A percentile compares a stretch with the other conserved stretches of the same genome.
These are phyloP conservation scores for Mormyrops boulengeri DNA, from an alignment of 2,797 vertebrate genomes.

Conservation along the genomic window DNA sequence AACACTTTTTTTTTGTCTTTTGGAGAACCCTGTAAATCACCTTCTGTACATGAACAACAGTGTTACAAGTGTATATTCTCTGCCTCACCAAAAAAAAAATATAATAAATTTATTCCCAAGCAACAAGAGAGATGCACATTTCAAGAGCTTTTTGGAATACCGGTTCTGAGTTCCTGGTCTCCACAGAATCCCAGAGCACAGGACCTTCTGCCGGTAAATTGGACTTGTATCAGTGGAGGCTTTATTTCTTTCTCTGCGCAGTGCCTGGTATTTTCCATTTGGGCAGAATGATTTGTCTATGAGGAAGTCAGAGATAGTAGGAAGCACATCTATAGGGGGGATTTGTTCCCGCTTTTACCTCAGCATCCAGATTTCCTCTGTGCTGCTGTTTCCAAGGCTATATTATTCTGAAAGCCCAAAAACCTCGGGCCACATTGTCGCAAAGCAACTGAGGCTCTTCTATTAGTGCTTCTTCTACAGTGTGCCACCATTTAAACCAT, in stretches of 20 bases:
- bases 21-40: conserved; percentile 27
- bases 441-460: conserved; percentile 7
- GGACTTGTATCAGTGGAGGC: conserved; percentile 54
- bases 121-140: conserved; percentile 36
- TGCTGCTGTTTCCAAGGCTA: conserved; percentile 6
- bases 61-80: conserved; percentile 29
- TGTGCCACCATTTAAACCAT: conserved; percentile 5
- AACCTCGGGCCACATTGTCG: not conserved
- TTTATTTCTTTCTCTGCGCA: conserved; percentile 56
- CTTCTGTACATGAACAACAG: conserved; percentile 22
- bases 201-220: conserved; percentile 52
- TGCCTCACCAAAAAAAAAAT: conserved; percentile 20
- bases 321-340: conserved; percentile 34
- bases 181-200: conserved; percentile 42
- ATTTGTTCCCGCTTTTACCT: conserved; percentile 48
- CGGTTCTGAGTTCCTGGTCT: conserved; percentile 50
- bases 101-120: conserved; percentile 46
- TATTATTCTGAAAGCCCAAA: conserved; percentile 40
- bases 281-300: conserved; percentile 45
- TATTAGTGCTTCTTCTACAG: conserved; percentile 21
- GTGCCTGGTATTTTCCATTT: conserved; percentile 49
- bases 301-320: conserved; percentile 36
- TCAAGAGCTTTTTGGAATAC: conserved; percentile 43
- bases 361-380: conserved; percentile 26
- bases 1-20: conserved; percentile 38